Evolutionary conservation across 2,113 vertebrate genomes (phyloP).

Genomic region (Burhinus bistriatus): DNA sequence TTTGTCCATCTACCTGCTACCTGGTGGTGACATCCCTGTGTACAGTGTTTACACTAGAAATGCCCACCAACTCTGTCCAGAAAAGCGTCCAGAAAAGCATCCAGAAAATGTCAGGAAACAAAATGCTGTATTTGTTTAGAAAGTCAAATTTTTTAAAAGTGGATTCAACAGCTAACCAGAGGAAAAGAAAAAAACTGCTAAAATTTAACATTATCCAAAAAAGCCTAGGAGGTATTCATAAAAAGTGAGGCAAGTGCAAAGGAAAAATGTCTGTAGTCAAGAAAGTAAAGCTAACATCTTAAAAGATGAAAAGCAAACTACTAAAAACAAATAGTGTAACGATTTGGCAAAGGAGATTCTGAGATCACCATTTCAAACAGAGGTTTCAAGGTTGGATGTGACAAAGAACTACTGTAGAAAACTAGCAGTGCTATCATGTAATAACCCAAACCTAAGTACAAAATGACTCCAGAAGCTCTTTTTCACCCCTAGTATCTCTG

Average conservation of each 20-base stretch:
- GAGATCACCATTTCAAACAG: conserved; percentile 10
- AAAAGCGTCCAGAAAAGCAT: not conserved
- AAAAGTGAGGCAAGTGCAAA: conserved; percentile 17
- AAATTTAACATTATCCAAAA: not conserved
- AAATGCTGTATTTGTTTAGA: not conserved
- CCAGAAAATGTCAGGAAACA: not conserved
- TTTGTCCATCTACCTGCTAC: not conserved
- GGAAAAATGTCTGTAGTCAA: not conserved
- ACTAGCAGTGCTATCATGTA: not conserved
- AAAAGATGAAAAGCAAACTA: conserved; percentile 39
- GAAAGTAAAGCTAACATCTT: conserved; percentile 42
- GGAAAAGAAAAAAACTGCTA: not conserved
- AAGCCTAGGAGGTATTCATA: not conserved
- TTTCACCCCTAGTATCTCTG: not conserved
- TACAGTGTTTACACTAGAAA: not conserved
- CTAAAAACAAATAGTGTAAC: conserved; percentile 36
- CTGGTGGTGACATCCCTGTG: not conserved
- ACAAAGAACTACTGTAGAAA: conserved; percentile 25
- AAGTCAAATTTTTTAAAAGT: not conserved
- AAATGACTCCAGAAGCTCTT: not conserved
- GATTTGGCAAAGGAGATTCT: conserved; percentile 25
- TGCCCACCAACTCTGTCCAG: not conserved
- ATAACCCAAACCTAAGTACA: not conserved
- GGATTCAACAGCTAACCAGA: not conserved
- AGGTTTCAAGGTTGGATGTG: not conserved